These are phyloP conservation scores for Dendropsophus ebraccatus DNA, from an alignment of 2,113 vertebrate species.

Conservation along the genomic window DNA sequence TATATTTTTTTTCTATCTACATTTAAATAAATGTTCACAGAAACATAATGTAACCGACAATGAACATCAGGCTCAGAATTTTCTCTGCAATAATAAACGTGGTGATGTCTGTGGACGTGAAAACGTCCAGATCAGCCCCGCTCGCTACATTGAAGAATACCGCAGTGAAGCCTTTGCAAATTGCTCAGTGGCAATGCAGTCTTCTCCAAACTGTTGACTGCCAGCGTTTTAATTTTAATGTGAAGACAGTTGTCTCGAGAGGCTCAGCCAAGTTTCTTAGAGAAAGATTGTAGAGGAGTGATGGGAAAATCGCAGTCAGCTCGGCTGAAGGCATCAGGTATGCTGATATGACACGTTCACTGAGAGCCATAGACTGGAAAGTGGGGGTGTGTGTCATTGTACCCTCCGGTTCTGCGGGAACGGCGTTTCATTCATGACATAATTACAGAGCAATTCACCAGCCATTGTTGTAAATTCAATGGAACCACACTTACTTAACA, in stretches of 20 bases:
- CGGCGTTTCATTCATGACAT: not conserved
- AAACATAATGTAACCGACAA: not conserved
- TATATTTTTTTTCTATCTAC: not conserved
- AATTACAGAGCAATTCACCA: not conserved
- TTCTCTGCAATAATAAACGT: not conserved
- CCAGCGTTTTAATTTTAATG: constrained; percentile 9
- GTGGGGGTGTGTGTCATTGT: not conserved
- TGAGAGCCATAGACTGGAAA: not conserved
- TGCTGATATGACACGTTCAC: not conserved
- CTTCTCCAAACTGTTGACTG: not conserved
- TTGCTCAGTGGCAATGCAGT: not conserved
- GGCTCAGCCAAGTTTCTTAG: constrained; percentile 2
- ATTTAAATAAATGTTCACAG: not conserved
- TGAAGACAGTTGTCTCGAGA: not conserved
- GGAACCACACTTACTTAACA: not conserved
- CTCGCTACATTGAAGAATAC: not conserved
- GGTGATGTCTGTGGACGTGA: not conserved
- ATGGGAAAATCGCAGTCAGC: not conserved
- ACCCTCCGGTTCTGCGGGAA: not conserved
- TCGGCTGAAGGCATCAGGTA: not conserved
- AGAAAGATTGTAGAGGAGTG: not conserved
- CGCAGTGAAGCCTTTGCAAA: not conserved
- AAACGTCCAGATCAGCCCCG: not conserved
- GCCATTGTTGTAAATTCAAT: not conserved
- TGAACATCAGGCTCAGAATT: not conserved